These are phyloP conservation scores for Anguilla megastoma DNA, from an alignment of 2,797 vertebrate species.

Conservation along the genomic window DNA sequence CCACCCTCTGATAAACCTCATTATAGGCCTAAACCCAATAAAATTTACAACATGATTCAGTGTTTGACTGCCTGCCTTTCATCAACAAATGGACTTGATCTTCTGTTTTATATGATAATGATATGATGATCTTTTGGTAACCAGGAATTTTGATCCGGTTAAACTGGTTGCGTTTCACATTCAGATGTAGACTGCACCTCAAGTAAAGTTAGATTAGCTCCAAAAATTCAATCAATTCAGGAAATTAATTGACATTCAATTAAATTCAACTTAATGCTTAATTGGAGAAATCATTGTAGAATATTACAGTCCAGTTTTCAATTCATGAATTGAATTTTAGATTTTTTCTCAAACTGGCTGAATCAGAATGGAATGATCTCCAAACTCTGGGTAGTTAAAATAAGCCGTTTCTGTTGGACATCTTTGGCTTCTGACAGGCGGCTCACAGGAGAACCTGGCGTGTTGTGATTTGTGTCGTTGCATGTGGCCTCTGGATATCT, in stretches of 20 bases:
- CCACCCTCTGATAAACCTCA: no score
- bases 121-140: not conserved
- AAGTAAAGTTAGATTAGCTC: not conserved
- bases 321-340: not conserved
- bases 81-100: not conserved
- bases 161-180: not conserved
- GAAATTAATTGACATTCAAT: no score
- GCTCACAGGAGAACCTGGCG: not conserved
- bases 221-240: not conserved
- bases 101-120: not conserved
- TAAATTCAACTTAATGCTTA: no score
- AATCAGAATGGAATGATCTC: not conserved
- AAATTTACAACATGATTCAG: not conserved
- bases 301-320: not conserved
- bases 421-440: not conserved
- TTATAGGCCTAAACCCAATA: not conserved
- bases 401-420: no score
- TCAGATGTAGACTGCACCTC: not conserved
- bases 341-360: not conserved
- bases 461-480: not conserved
- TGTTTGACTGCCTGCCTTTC: not conserved
- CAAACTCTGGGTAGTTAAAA: not conserved
- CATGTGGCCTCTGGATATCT: not conserved
- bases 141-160: not conserved
- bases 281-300: no score